These are phyloP conservation scores for Ceratina calcarata DNA, from an alignment of 1,140 invertebrate species.

Conservation along the genomic window DNA sequence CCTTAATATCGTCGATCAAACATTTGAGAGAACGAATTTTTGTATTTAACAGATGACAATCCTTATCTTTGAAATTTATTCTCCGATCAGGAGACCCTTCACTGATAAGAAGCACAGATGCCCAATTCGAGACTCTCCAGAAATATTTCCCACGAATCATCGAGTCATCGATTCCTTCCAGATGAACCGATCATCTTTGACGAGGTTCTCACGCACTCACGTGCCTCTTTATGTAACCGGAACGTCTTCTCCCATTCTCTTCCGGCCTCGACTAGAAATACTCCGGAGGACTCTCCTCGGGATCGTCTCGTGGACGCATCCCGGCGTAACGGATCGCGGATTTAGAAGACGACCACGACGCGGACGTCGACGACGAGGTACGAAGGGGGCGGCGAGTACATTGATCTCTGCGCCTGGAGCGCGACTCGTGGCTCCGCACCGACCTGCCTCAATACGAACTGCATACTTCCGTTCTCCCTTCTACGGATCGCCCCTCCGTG, in stretches of 20 bases:
- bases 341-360: slow-evolving; percentile 30
- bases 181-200: background rate
- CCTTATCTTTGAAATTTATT: background rate
- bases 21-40: too few relatives aligned
- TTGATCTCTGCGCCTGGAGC: slow-evolving; percentile 68
- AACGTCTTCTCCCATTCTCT: slow-evolving; percentile 7
- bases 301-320: slow-evolving; percentile 17
- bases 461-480: slow-evolving; percentile 54
- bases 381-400: slow-evolving; percentile 57
- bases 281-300: background rate
- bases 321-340: slow-evolving; percentile 3
- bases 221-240: slow-evolving; percentile 19
- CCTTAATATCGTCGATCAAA: background rate
- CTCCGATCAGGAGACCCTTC: too few relatives aligned
- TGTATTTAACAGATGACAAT: background rate
- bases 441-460: slow-evolving; percentile 74
- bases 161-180: background rate
- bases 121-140: too few relatives aligned
- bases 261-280: background rate
- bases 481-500: background rate
- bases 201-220: background rate
- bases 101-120: too few relatives aligned
- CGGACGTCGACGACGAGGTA: slow-evolving; percentile 38
- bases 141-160: too few relatives aligned
- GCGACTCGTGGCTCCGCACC: slow-evolving; percentile 63